phyloP scores from a whole-genome alignment of 2,888 invertebrate genomes.

The Diplolepis rosae region DNA sequence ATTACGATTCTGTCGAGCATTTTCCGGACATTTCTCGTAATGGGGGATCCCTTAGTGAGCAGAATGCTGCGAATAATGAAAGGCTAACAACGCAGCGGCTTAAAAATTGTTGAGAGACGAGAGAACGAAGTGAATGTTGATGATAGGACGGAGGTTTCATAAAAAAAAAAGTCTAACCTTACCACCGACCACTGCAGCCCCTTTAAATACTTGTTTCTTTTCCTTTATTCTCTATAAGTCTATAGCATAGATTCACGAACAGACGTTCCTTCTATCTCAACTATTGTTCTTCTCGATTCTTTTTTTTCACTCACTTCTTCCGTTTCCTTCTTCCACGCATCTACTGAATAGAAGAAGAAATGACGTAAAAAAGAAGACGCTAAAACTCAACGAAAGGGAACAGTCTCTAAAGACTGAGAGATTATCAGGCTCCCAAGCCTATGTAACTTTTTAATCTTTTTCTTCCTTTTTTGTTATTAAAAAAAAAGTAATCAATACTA shows the following conservation, averaged over 20 bases:
- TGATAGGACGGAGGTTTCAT: constrained; percentile 7
- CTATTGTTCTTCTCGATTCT: constrained; percentile 48
- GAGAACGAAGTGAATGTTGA: constrained; percentile 13
- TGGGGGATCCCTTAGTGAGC: background rate
- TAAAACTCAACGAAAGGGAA: background rate
- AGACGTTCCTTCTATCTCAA: constrained; percentile 33
- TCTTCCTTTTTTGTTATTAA: background rate
- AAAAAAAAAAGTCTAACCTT: constrained; percentile 7
- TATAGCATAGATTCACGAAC: constrained; percentile 5
- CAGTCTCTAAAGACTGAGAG: background rate
- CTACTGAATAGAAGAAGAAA: constrained; percentile 7
- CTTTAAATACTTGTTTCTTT: constrained; percentile 9
- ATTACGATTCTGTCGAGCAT: background rate
- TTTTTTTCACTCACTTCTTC: constrained; percentile 42
- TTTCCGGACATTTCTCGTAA: background rate
- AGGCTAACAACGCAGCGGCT: background rate
- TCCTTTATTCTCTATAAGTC: constrained; percentile 1
- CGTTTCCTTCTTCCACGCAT: constrained; percentile 38
- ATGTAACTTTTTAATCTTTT: background rate
- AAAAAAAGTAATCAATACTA: no score
- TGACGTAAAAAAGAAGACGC: background rate
- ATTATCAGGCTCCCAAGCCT: background rate
- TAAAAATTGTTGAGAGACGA: background rate
- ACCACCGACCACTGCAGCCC: background rate
- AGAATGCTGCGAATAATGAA: constrained; percentile 4